Evolutionary conservation across 2,797 vertebrate genomes (phyloP).

Genomic region (Corythornis leucogaster): DNA sequence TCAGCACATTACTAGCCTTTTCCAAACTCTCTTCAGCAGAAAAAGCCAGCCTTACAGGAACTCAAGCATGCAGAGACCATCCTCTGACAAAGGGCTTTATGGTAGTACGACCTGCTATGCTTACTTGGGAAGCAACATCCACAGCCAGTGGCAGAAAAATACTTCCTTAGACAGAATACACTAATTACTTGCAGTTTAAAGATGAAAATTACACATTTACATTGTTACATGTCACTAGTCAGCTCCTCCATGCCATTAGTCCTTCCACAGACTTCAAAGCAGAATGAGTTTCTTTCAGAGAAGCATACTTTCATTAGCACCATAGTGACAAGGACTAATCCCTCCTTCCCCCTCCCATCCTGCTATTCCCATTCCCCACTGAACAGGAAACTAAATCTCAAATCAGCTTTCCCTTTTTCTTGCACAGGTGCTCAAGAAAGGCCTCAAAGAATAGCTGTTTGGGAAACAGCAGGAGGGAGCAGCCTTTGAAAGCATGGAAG

Average conservation of each 20-base stretch:
- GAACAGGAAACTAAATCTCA: constrained; percentile 9
- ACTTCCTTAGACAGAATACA: neutral
- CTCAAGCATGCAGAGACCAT: neutral
- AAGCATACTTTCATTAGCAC: neutral
- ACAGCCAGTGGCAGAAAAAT: constrained; percentile 8
- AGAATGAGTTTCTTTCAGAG: neutral
- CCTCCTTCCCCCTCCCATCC: neutral
- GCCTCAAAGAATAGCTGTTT: neutral
- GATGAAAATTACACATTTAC: neutral
- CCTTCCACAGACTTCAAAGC: constrained; percentile 15
- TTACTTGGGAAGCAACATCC: neutral
- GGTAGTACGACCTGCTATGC: neutral
- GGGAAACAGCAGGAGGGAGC: neutral
- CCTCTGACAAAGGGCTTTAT: neutral
- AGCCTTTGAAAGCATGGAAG: constrained; percentile 16
- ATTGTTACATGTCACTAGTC: neutral
- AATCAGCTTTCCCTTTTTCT: constrained; percentile 2
- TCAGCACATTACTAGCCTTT: neutral
- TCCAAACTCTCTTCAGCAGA: neutral
- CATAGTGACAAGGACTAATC: neutral
- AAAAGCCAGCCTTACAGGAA: neutral
- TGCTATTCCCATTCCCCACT: neutral
- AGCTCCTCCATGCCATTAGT: neutral
- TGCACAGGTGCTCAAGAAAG: constrained; percentile 1
- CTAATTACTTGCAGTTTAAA: constrained; percentile 16